phyloP scores from a whole-genome alignment of 2,113 vertebrate genomes.

The Odontophorus gujanensis region DNA sequence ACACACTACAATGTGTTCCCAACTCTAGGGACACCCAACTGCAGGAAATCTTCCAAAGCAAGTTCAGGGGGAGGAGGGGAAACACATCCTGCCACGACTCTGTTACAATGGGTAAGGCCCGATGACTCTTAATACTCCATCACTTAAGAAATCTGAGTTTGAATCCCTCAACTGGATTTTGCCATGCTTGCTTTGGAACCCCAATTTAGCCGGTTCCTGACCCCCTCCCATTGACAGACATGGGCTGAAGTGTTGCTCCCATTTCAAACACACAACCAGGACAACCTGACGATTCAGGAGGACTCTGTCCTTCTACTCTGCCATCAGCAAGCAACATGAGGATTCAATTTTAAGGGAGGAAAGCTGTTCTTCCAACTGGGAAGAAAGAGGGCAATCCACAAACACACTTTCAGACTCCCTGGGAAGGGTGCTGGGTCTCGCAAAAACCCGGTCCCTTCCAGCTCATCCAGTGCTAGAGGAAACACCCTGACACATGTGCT shows the following conservation, averaged over 20 bases:
- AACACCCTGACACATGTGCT: neutral
- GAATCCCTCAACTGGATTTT: conserved; percentile 34
- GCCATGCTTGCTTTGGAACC: conserved; percentile 9
- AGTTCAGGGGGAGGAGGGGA: neutral
- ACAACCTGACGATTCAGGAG: neutral
- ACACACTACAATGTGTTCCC: neutral
- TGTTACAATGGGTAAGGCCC: neutral
- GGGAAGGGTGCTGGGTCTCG: conserved; percentile 1
- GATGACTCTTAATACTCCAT: neutral
- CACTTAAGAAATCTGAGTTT: conserved; percentile 59
- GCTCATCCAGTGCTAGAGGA: neutral
- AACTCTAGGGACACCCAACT: neutral
- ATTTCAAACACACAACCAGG: neutral
- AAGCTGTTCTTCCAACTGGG: conserved; percentile 20
- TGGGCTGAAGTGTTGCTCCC: neutral
- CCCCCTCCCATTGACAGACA: neutral
- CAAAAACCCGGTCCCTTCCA: neutral
- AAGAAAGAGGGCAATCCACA: neutral
- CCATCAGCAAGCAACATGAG: neutral
- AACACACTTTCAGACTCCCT: neutral
- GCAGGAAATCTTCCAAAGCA: neutral
- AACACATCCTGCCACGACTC: neutral
- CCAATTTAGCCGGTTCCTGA: neutral
- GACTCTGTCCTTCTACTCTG: neutral
- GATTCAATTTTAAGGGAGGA: conserved; percentile 9